Conservation (phyloP, 2,888 invertebrate species). For the Drosophila atroscutellata region DNA sequence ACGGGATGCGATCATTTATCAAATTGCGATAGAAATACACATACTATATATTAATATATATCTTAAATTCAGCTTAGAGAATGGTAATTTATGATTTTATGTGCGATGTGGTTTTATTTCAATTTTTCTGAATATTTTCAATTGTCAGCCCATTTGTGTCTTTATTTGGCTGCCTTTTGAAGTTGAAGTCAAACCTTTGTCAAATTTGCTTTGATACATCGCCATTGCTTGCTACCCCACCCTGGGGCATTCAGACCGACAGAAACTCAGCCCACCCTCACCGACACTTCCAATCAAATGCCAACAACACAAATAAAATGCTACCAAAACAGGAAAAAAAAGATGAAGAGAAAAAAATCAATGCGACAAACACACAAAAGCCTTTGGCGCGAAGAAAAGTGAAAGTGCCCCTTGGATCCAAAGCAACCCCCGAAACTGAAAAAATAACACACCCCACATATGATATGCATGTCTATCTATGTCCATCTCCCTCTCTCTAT, state of each 20-base stretch:
- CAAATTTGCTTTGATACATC: conserved; percentile 67
- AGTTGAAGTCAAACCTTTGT: conserved; percentile 70
- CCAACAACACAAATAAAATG: conserved; percentile 45
- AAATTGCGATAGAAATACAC: conserved; percentile 21
- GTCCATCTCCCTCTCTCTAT: conserved; percentile 21
- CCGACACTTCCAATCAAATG: conserved; percentile 70
- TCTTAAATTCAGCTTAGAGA: neutral
- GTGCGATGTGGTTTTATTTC: neutral
- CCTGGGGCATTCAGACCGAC: conserved; percentile 42
- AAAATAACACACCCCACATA: conserved; percentile 40
- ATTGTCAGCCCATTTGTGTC: conserved; percentile 51
- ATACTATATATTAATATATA: neutral
- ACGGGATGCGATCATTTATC: conserved; percentile 53
- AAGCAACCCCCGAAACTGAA: conserved; percentile 63
- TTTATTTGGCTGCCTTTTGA: conserved; percentile 52
- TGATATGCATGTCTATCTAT: conserved; percentile 28
- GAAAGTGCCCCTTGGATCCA: conserved; percentile 60
- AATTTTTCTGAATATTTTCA: conserved; percentile 29
- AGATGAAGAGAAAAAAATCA: conserved; percentile 52
- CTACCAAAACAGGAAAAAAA: conserved; percentile 13
- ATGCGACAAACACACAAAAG: conserved; percentile 63
- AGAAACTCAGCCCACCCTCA: conserved; percentile 11
- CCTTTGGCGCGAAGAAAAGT: conserved; percentile 74
- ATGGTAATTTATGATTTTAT: neutral
- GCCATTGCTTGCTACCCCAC: conserved; percentile 40